Evolutionary conservation across 2,888 invertebrate species (phyloP).

Genomic region (Callinectes sapidus): DNA sequence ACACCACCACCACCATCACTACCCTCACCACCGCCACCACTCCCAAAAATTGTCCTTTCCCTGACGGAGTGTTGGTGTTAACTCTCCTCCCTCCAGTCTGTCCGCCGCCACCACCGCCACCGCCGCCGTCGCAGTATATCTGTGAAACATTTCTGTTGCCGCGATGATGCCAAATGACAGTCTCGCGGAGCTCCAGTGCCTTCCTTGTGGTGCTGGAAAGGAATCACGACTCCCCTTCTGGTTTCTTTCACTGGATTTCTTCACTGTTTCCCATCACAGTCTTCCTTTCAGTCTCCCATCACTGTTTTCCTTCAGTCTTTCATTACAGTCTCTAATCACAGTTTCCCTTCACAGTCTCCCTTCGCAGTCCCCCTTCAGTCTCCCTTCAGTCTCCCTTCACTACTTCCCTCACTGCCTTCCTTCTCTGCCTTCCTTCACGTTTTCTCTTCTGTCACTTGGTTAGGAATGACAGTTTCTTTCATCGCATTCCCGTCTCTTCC

Average conservation of each 20-base stretch:
- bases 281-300: background rate
- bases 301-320: background rate
- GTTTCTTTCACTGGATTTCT: too few relatives aligned
- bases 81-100: background rate
- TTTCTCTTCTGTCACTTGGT: background rate
- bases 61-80: background rate
- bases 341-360: too few relatives aligned
- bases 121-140: background rate
- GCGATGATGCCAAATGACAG: slow-evolving; percentile 2
- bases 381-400: too few relatives aligned
- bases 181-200: background rate
- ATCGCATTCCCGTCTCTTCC: background rate
- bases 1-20: background rate
- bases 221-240: background rate
- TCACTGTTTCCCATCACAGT: too few relatives aligned
- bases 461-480: background rate
- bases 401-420: too few relatives aligned
- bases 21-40: background rate
- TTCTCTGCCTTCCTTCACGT: background rate
- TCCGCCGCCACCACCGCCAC: background rate
- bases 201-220: background rate
- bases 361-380: too few relatives aligned
- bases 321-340: too few relatives aligned
- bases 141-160: background rate
- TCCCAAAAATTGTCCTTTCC: background rate